Conservation (phyloP, 2,113 vertebrate species). For the Connochaetes taurinus region DNA sequence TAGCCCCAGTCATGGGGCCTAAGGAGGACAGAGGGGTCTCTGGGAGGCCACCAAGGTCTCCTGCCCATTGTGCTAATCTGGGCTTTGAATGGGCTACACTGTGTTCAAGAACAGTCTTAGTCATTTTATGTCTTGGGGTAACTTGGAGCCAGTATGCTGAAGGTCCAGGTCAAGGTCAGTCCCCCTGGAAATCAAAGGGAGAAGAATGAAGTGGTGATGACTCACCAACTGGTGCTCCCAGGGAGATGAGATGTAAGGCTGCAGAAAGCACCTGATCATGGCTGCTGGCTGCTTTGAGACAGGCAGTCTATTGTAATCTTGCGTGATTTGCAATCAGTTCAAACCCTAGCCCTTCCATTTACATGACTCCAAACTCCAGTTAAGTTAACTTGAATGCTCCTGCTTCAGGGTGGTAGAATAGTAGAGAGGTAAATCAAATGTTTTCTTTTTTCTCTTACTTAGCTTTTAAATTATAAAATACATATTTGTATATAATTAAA, state of each 20-base stretch:
- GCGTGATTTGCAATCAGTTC: background rate
- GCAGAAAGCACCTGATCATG: fast-evolving
- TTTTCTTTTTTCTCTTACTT: background rate
- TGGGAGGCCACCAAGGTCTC: background rate
- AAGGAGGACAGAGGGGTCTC: background rate
- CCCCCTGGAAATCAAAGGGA: background rate
- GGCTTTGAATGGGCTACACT: background rate
- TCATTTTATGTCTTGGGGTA: background rate
- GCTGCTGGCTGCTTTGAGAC: background rate
- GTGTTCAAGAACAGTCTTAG: background rate
- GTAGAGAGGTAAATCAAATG: background rate
- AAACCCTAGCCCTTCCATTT: background rate
- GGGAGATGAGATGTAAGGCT: background rate
- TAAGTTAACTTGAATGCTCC: too few relatives aligned
- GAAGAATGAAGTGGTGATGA: background rate
- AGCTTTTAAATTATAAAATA: background rate
- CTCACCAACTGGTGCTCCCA: background rate
- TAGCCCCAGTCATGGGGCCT: background rate
- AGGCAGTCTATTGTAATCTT: background rate
- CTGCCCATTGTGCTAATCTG: background rate
- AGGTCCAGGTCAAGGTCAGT: background rate
- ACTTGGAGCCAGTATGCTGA: background rate
- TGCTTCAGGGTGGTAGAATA: background rate
- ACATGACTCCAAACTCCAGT: too few relatives aligned
- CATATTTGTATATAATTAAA: background rate